Evolutionary conservation across 1,140 invertebrate species (phyloP).

Genomic region (Drosophila pallidifrons): DNA sequence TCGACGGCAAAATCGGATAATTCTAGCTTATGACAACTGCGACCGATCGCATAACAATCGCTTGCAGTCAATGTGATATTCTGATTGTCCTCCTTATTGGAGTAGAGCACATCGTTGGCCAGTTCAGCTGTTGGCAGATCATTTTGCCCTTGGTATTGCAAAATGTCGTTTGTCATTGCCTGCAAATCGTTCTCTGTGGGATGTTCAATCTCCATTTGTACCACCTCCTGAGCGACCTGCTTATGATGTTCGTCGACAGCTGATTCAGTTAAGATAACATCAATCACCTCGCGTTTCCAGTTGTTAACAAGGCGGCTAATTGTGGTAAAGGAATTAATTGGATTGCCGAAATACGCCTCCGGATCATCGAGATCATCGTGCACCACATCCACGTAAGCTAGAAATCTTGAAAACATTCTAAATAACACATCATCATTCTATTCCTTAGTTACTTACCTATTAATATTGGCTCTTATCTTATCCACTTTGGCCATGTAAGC

Average conservation of each 20-base stretch:
- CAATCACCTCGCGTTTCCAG: slow-evolving; percentile 91
- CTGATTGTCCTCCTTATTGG: slow-evolving; percentile 88
- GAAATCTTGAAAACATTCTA: slow-evolving; percentile 31
- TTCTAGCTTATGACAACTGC: slow-evolving; percentile 94
- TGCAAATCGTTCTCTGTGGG: slow-evolving; percentile 94
- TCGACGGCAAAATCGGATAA: slow-evolving; percentile 95
- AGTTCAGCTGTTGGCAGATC: slow-evolving; percentile 93
- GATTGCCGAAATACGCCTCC: slow-evolving; percentile 61
- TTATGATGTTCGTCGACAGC: slow-evolving; percentile 58
- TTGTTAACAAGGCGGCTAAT: slow-evolving; percentile 97
- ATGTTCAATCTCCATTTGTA: slow-evolving; percentile 85
- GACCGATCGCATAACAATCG: slow-evolving; percentile 97
- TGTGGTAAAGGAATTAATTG: slow-evolving; percentile 84
- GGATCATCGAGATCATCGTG: slow-evolving; percentile 17
- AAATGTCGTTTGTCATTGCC: slow-evolving; percentile 96
- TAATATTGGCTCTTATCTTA: slow-evolving; percentile 28
- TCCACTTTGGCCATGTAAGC: slow-evolving; percentile 44
- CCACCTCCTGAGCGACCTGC: slow-evolving; percentile 87
- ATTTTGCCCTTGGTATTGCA: slow-evolving; percentile 97
- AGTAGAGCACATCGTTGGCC: slow-evolving; percentile 91
- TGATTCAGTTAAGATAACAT: slow-evolving; percentile 26
- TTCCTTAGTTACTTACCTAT: slow-evolving; percentile 34
- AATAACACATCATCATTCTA: neutral
- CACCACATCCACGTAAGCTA: slow-evolving; percentile 39
- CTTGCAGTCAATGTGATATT: slow-evolving; percentile 88